Percentiles rank a stretch among this genome's conserved stretches.
Evolutionary conservation across 2,797 vertebrate species (phyloP).

Genomic region (Clarias fuscus): DNA sequence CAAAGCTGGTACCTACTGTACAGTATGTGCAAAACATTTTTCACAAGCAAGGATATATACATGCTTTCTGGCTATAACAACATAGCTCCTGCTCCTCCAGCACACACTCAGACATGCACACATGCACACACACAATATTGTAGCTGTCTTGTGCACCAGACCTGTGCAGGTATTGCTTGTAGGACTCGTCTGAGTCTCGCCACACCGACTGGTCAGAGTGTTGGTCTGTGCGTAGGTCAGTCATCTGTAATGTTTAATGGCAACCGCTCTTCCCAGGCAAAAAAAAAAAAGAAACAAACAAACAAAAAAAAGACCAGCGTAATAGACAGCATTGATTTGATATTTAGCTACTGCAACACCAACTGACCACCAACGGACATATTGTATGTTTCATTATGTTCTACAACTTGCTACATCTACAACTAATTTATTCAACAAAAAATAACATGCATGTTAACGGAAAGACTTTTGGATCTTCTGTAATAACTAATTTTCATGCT

Average conservation of each 20-base stretch:
- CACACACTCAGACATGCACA: neutral
- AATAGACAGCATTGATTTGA: neutral
- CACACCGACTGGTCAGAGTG: neutral
- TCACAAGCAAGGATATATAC: slow-evolving; percentile 2
- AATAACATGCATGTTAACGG: neutral
- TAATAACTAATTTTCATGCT: neutral
- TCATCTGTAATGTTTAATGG: slow-evolving; percentile 32
- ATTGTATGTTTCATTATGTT: neutral
- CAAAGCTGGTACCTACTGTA: slow-evolving; percentile 15
- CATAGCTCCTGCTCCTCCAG: neutral
- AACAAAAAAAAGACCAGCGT: neutral
- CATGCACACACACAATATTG: neutral
- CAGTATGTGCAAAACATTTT: neutral
- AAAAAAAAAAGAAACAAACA: neutral
- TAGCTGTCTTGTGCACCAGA: slow-evolving; percentile 20
- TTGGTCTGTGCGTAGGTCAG: slow-evolving; percentile 30
- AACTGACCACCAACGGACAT: neutral
- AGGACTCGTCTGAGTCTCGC: slow-evolving; percentile 34
- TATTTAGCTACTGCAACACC: neutral
- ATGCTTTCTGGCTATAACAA: too few species aligned
- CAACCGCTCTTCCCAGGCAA: slow-evolving; percentile 21
- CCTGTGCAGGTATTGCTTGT: slow-evolving; percentile 56
- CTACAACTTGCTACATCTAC: neutral
- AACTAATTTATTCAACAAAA: neutral
- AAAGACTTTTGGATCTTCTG: neutral